A percentile compares a stretch with the other conserved stretches of the same genome.
Conservation (phyloP, 2,113 vertebrate genomes). For the Cairina moschata region DNA sequence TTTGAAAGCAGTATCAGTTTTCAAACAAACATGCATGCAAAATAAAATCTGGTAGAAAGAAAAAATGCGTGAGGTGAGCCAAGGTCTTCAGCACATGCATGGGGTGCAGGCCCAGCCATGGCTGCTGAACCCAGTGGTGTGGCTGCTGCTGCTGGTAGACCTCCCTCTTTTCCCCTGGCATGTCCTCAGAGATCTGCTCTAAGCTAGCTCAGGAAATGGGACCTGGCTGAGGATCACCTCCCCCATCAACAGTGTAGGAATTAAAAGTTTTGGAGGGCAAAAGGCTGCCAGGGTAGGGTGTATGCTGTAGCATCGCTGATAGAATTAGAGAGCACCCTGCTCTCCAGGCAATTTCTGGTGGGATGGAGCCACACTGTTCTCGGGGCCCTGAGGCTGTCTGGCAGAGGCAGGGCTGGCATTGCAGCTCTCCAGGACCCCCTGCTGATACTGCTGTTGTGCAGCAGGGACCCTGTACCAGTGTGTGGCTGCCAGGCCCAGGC, state of each 20-base stretch:
- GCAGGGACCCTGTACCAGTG: background rate
- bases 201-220: background rate
- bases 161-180: accelerated
- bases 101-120: accelerated
- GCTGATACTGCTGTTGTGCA: background rate
- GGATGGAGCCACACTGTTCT: accelerated
- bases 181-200: accelerated
- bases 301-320: no score
- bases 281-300: background rate
- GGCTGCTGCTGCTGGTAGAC: background rate
- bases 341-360: background rate
- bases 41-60: accelerated
- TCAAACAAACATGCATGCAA: background rate
- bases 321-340: background rate
- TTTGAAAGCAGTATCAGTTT: background rate
- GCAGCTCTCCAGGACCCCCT: background rate
- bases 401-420: background rate
- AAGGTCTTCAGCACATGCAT: no score
- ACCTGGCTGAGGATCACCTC: accelerated
- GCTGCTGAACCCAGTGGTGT: accelerated
- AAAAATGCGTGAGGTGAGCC: background rate
- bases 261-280: background rate
- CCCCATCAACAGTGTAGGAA: background rate
- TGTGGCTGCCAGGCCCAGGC: accelerated
- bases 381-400: background rate